phyloP scores from a whole-genome alignment of 2,113 vertebrate species.

The Meriones unguiculatus region DNA sequence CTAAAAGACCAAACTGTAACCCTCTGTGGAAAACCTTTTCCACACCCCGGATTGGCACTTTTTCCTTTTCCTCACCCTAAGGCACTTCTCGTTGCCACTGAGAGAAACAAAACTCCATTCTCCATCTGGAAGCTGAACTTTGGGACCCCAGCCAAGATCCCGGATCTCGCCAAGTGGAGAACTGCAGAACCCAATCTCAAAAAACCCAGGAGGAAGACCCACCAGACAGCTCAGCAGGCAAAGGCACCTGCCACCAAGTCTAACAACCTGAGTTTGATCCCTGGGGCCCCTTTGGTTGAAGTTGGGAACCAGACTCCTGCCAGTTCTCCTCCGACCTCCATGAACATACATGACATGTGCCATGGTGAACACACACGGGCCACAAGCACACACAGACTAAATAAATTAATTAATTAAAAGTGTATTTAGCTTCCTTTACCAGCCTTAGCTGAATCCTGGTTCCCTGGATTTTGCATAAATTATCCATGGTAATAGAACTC shows the following conservation, averaged over 20 bases:
- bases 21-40: too few relatives aligned
- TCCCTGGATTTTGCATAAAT: slow-evolving; percentile 40
- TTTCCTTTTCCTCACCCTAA: too few relatives aligned
- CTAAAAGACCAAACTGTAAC: too few relatives aligned
- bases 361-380: not conserved
- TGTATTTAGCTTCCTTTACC: not conserved
- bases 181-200: not conserved
- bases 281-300: too few relatives aligned
- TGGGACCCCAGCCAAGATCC: too few relatives aligned
- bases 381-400: not conserved
- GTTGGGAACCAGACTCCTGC: too few relatives aligned
- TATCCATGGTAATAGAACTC: slow-evolving; percentile 14
- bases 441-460: not conserved
- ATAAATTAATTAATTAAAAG: not conserved
- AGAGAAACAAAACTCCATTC: too few relatives aligned
- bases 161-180: too few relatives aligned
- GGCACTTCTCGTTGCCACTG: too few relatives aligned
- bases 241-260: not conserved
- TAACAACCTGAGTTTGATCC: not conserved
- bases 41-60: too few relatives aligned
- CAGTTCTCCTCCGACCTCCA: not conserved
- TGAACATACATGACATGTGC: not conserved
- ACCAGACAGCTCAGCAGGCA: not conserved
- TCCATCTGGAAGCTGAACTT: too few relatives aligned
- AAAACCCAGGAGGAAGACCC: not conserved